A percentile compares a stretch with the other conserved stretches of the same genome.
Evolutionary conservation across 35 echinoderm and acorn worm species (phyloP).

Genomic region (Ptychodera flava): DNA sequence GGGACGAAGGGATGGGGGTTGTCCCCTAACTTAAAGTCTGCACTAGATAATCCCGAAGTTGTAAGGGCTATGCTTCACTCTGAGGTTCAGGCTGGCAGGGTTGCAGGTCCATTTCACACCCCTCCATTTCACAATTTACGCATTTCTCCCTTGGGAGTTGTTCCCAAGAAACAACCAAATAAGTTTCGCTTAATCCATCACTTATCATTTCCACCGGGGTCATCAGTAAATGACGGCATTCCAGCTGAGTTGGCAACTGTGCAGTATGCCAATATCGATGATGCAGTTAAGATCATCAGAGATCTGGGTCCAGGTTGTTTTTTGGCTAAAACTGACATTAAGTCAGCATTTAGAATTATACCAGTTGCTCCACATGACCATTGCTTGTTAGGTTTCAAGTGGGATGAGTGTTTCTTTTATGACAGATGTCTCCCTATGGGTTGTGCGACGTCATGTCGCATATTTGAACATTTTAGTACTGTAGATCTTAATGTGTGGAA

Average conservation of each 20-base stretch:
- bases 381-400: slow-evolving; percentile 27
- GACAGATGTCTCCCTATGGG: slow-evolving; percentile 36
- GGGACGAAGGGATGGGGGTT: too few relatives aligned
- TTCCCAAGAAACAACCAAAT: slow-evolving; percentile 9
- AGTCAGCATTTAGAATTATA: slow-evolving; percentile 33
- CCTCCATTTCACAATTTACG: slow-evolving; percentile 14
- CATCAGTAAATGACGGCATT: slow-evolving; percentile 43
- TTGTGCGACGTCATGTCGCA: not conserved
- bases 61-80: not conserved
- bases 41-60: not conserved
- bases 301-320: not conserved
- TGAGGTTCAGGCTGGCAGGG: not conserved
- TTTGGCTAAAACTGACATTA: slow-evolving; percentile 40
- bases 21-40: not conserved
- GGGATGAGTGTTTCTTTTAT: slow-evolving; percentile 10
- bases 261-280: slow-evolving; percentile 29
- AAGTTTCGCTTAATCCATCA: slow-evolving; percentile 38
- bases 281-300: slow-evolving; percentile 4
- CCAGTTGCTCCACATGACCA: slow-evolving; percentile 25
- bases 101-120: slow-evolving; percentile 12
- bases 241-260: not conserved
- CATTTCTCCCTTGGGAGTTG: slow-evolving; percentile 30
- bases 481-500: not conserved
- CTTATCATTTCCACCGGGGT: slow-evolving; percentile 27
- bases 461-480: slow-evolving; percentile 39